Evolutionary conservation across 2,888 invertebrate species (phyloP), one percentile per base, ranked within the genome.

Genomic region (Callimorpha dominula): DNA sequence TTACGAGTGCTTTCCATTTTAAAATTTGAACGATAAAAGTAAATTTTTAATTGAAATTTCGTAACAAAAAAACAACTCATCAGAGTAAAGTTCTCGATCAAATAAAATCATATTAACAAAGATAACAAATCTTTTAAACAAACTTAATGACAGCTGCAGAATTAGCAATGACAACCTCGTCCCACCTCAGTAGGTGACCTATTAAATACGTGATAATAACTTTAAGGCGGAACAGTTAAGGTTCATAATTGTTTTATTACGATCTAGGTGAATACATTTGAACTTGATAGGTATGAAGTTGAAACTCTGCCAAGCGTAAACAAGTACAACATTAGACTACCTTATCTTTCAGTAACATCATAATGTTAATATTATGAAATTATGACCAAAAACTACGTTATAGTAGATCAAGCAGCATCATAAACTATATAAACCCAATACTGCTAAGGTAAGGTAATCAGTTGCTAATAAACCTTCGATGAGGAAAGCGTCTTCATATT

Each of bases 331-430:
- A 57, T 49, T 60, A 46, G 43, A 68, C 4, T 46, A 54, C 43
- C 50, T 88, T 89, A 67, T 54, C 57, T 46, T 46, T 31, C 31
- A 65, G 31, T 50, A 60, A 60, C 68, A 68, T 68, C 57, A 46
- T 60, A 60, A 68, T 68, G 68, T 20, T 46, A 50, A 65, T 17
- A 57, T 60, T 57, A 31, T 20, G 68, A 60, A 68, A 68, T 20
- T 68, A 40, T 66, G 54, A 57, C 54, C 46, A 68, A 57, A 60
- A 60, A 68, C 68, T 20, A 57, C 8, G 57, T 1, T 57, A 46
- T 57, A 57, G 43, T 68, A 60, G 60, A 67, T 67, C 54, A 40
- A 60, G 68, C 54, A 68, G 46, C 60, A 60, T 46, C 42, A 60
- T 68, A 68, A 31, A 20, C 68, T 68, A 68, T 68, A 68, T 60